Conservation (phyloP, 2,888 invertebrate species). For the Ecliptopera silaceata region DNA sequence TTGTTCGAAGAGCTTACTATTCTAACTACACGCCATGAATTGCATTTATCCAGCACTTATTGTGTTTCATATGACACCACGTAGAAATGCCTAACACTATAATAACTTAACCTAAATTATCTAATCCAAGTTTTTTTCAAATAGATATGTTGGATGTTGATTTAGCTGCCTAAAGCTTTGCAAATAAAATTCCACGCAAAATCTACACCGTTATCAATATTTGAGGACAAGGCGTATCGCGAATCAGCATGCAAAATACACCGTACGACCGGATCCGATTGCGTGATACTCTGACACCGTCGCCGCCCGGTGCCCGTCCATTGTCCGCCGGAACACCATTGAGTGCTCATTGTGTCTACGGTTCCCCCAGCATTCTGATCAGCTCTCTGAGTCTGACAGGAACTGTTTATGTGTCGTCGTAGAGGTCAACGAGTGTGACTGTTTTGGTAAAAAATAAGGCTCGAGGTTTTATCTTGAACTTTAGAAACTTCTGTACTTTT, state of each 20-base stretch:
- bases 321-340: slow-evolving; percentile 32
- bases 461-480: slow-evolving; percentile 25
- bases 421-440: slow-evolving; percentile 22
- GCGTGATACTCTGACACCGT: slow-evolving; percentile 32
- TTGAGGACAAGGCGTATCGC: slow-evolving; percentile 13
- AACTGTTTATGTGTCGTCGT: slow-evolving; percentile 13
- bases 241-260: slow-evolving; percentile 27
- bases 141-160: not conserved
- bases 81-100: slow-evolving; percentile 1
- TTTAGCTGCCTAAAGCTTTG: not conserved
- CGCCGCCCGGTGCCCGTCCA: slow-evolving; percentile 26
- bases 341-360: slow-evolving; percentile 20
- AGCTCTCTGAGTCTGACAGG: slow-evolving; percentile 14
- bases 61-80: slow-evolving; percentile 7
- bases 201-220: slow-evolving; percentile 16
- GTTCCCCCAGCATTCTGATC: slow-evolving; percentile 22
- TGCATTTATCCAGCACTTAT: slow-evolving; percentile 21
- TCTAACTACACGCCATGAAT: slow-evolving; percentile 17
- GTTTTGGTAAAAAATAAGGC: slow-evolving; percentile 6
- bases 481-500: slow-evolving; percentile 11
- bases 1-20: slow-evolving; percentile 7
- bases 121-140: not conserved
- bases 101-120: not conserved
- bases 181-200: slow-evolving; percentile 3
- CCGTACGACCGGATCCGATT: slow-evolving; percentile 34